These are phyloP conservation scores for Garra rufa DNA, from an alignment of 2,113 vertebrate species.

Conservation along the genomic window DNA sequence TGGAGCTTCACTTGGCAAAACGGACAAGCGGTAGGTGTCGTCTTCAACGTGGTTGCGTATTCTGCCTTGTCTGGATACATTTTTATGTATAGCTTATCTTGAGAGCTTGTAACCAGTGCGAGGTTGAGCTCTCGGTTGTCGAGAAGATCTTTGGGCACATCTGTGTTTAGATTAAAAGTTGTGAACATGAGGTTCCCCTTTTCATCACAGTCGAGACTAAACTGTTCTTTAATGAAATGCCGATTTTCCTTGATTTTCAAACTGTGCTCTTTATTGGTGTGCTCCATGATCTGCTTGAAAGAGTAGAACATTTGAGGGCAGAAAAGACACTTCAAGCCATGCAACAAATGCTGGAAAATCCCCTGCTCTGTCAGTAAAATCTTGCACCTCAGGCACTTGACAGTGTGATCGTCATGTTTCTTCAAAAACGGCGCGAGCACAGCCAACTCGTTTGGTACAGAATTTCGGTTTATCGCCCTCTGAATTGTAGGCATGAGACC, in stretches of 20 bases:
- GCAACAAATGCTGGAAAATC: slow-evolving; percentile 83
- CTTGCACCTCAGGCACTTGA: slow-evolving; percentile 80
- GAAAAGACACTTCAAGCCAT: slow-evolving; percentile 85
- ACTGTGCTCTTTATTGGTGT: slow-evolving; percentile 76
- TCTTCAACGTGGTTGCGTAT: slow-evolving; percentile 43
- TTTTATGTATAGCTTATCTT: slow-evolving; percentile 80
- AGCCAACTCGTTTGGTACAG: slow-evolving; percentile 70
- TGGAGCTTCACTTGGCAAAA: slow-evolving; percentile 80
- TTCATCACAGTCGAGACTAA: slow-evolving; percentile 74
- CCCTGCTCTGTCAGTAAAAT: slow-evolving; percentile 79
- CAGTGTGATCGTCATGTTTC: slow-evolving; percentile 78
- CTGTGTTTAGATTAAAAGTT: slow-evolving; percentile 81
- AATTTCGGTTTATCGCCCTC: slow-evolving; percentile 34
- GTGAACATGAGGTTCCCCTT: slow-evolving; percentile 79
- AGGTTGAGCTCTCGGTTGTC: slow-evolving; percentile 83
- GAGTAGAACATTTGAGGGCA: slow-evolving; percentile 84
- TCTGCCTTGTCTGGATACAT: slow-evolving; percentile 75
- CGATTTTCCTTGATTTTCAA: slow-evolving; percentile 75
- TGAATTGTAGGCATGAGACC: slow-evolving; percentile 32
- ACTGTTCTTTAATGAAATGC: slow-evolving; percentile 79
- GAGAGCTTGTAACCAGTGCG: slow-evolving; percentile 78
- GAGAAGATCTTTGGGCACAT: slow-evolving; percentile 79
- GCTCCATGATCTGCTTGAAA: slow-evolving; percentile 79
- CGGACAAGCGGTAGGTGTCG: slow-evolving; percentile 75
- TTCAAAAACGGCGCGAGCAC: slow-evolving; percentile 80